phyloP scores from a whole-genome alignment of 2,888 invertebrate species.

The Furcula furcula region DNA sequence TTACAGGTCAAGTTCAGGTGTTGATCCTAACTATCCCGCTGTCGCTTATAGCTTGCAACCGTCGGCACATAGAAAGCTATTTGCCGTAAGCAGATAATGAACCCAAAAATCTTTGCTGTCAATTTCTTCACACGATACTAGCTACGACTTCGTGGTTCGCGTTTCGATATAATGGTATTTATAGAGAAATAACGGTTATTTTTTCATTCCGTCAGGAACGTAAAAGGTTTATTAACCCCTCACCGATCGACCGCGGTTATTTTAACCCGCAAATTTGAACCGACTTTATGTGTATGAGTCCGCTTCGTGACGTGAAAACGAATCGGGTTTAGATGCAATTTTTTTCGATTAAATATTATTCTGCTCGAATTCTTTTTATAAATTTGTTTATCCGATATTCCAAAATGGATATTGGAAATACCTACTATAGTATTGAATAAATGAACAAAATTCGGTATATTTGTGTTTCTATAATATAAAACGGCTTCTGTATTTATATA shows the following conservation, averaged over 20 bases:
- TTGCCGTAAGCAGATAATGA: conserved; percentile 52
- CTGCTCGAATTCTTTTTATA: background rate
- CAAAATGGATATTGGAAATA: too few species aligned
- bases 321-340: conserved; percentile 25
- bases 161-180: conserved; percentile 22
- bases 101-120: conserved; percentile 30
- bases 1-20: too few species aligned
- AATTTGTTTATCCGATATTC: conserved; percentile 20
- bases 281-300: conserved; percentile 19
- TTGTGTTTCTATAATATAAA: too few species aligned
- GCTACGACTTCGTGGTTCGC: conserved; percentile 12
- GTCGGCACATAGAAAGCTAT: conserved; percentile 28
- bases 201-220: background rate
- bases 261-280: conserved; percentile 17
- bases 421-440: too few species aligned
- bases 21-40: background rate
- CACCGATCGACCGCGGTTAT: background rate
- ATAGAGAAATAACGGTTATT: background rate
- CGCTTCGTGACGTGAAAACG: conserved; percentile 23
- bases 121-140: conserved; percentile 27
- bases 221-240: background rate
- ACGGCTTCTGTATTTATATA: too few species aligned
- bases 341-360: conserved; percentile 11
- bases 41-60: conserved; percentile 13
- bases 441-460: too few species aligned